Base-by-base conservation (phyloP, 2,113 vertebrate species). In the Scytalopus superciliaris region DNA sequence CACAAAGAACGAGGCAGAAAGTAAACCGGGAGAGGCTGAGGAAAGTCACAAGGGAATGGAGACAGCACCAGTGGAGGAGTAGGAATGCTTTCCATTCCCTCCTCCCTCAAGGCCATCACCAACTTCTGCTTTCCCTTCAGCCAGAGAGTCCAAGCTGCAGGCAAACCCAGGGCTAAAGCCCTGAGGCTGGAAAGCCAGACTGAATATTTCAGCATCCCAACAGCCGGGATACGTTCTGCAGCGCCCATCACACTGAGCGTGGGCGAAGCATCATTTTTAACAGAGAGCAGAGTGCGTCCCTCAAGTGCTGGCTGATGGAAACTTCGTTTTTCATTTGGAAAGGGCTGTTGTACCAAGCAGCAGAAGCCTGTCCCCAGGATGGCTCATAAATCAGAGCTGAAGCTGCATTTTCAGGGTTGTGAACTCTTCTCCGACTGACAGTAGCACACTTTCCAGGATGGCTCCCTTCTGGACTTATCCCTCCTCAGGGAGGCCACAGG, bases 321-420 rank as follows among this genome's bases (percentile, higher is more conserved):
- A 74, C 24, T 31, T 53, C 2, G 1, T 69, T 91, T 89, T 79
- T 93, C 72, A 67, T 57, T 83, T 90, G 59, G 44, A 90, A 94
- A 76, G 42, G 42, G 45, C 45, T 3, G 5, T 59, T 93, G 78
- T 4, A 27, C 49, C 67, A 57, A 92, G 84, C 25, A 87, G 66
- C 84, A 95, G 67, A 94, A 50, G 57, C 47, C 57, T 80, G 59
- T 91, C 67, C 50, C 45, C 67, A 55, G 40, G 53, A 83, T 42
- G 40, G 47, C 47, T 80, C 84, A 66, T 82, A 70, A 85, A 93
- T 94, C 82, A 90, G 55, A 76, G 77, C 19, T 76, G 42, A 95
- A 94, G 67, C 12, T 74, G 50, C 13, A 18, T 93, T 88, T 79
- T 79, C 70, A 47, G 67, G 47, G 82, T 84, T 33, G 6, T 24